These are phyloP conservation scores for Riptortus pedestris DNA, from an alignment of 1,140 invertebrate genomes.

Conservation along the genomic window DNA sequence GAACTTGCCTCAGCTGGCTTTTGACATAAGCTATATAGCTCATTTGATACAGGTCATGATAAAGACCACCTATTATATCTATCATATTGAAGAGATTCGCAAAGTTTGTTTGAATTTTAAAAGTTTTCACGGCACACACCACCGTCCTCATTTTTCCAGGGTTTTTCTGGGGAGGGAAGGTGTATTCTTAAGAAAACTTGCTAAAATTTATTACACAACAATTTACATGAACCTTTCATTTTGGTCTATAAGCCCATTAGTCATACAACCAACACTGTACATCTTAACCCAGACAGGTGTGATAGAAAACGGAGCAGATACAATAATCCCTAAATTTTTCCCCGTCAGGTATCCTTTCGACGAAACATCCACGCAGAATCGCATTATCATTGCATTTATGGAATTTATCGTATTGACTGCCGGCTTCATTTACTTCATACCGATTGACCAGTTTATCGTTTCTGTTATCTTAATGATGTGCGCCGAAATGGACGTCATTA, in stretches of 20 bases:
- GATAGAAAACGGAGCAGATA: neutral
- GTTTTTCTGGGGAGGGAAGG: neutral
- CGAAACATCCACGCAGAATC: neutral
- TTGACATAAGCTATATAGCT: slow-evolving; percentile 3
- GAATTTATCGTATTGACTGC: neutral
- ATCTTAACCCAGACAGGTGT: neutral
- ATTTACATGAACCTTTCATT: slow-evolving; percentile 2
- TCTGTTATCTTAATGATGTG: neutral
- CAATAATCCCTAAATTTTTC: neutral
- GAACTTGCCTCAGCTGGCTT: neutral
- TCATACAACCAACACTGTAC: neutral
- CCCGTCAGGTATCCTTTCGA: slow-evolving; percentile 1
- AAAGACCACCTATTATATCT: neutral
- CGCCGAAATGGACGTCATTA: neutral
- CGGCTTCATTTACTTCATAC: slow-evolving; percentile 3
- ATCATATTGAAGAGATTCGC: neutral
- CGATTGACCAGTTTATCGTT: slow-evolving; percentile 2
- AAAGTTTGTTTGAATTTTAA: neutral
- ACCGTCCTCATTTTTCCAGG: neutral
- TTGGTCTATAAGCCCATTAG: neutral
- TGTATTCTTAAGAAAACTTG: neutral
- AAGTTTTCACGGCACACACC: neutral
- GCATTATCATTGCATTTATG: neutral
- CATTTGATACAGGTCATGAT: neutral
- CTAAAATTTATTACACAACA: neutral